Evolutionary conservation across 2,888 invertebrate species (phyloP).

Genomic region (Eledone cirrhosa): DNA sequence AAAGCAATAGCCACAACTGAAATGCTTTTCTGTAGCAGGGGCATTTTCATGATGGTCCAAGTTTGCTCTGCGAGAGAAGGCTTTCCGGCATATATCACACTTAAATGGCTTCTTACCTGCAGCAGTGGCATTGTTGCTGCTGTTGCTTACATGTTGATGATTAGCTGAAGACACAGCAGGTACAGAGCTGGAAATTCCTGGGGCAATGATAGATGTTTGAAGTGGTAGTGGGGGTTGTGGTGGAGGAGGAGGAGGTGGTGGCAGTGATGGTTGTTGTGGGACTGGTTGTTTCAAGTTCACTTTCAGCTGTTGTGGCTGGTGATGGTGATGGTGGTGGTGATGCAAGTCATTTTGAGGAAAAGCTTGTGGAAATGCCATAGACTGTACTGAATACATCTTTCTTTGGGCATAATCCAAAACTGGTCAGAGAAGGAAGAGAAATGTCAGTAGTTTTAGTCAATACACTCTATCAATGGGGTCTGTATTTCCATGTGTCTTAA

Average conservation of each 20-base stretch:
- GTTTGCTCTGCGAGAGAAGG: background rate
- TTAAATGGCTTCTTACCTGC: background rate
- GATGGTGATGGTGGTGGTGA: background rate
- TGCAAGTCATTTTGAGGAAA: background rate
- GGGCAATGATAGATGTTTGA: no score
- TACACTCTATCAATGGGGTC: no score
- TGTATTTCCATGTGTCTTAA: no score
- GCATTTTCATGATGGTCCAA: background rate
- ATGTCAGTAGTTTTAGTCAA: no score
- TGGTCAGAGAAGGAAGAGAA: no score
- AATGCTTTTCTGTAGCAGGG: background rate
- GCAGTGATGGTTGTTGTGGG: no score
- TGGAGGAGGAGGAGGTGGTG: no score
- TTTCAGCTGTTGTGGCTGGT: background rate
- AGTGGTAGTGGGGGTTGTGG: no score
- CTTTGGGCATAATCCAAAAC: no score
- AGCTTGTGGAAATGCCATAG: conserved; percentile 3
- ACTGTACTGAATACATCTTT: conserved; percentile 11
- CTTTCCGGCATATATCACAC: background rate
- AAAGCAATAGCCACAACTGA: background rate
- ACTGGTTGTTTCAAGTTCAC: background rate
- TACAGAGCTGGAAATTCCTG: no score
- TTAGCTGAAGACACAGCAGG: no score
- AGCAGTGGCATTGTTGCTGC: background rate
- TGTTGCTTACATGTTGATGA: background rate